Base-by-base conservation (phyloP, 2,888 invertebrate species). In the Ochropacha duplaris region DNA sequence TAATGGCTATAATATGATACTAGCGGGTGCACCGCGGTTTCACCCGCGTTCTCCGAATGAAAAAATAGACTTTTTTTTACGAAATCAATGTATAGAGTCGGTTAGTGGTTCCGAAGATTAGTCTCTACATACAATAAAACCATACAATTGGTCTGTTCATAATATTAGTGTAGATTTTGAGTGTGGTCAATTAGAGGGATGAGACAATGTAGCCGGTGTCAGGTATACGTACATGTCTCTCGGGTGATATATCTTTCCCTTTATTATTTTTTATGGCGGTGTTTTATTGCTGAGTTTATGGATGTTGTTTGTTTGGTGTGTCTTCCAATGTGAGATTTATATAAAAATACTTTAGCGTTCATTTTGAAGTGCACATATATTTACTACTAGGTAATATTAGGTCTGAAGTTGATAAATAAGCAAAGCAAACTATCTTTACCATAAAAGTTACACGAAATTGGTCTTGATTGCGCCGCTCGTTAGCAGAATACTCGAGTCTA, bases 391-490 rank as follows among this genome's bases (percentile, higher is more conserved):
- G n/a, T n/a, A n/a, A n/a, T 31, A 31, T 31, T 36, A 36, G 6
- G 12, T n/a, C 16, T 44, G 16, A 19, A 19, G 44, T 44, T 19
- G 19, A 44, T 19, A 16, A 44, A 44, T 44, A 2, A 16, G 9
- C 9, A 44, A 44, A 9, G 44, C 19, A 44, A 44, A 60, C 64
- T 70, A 66, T 66, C 62, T 60, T 60, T 57, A 51, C 60, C 58
- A 54, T 57, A 59, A 61, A 63, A 61, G 55, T 60, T 66, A 54
- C 68, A 66, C 68, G 69, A 70, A 69, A 64, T 74, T 68, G 59
- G 49, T 58, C 61, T 61, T 68, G 69, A 76, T 72, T 62, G 67
- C 62, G 63, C 26, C 51, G 62, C 65, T 77, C 74, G 71, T 77
- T 76, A 76, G 66, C 59, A 60, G 61, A 54, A 39, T 44, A 19